Evolutionary conservation across 2,797 vertebrate species (phyloP).

Genomic region (Mormyrops attenuatus): DNA sequence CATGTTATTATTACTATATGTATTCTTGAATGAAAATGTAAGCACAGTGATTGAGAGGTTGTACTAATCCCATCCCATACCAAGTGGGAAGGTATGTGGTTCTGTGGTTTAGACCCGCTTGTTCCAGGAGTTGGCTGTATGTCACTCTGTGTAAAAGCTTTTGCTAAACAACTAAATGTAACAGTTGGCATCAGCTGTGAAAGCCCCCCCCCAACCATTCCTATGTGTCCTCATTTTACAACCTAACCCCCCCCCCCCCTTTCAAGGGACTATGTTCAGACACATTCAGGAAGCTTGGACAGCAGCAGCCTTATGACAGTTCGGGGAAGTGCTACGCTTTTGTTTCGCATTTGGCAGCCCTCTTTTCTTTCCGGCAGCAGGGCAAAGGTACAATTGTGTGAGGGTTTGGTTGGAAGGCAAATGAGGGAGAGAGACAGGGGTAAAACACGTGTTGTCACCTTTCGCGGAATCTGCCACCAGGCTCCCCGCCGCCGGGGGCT

Average conservation of each 20-base stretch:
- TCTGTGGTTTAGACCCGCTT: neutral
- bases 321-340: conserved; percentile 21
- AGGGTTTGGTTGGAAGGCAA: neutral
- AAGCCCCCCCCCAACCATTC: neutral
- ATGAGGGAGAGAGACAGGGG: neutral
- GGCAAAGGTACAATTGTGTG: conserved; percentile 19
- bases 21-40: neutral
- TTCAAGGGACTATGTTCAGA: conserved; percentile 24
- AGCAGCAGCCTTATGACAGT: neutral
- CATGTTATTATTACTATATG: neutral
- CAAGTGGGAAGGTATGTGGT: neutral
- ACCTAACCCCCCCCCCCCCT: neutral
- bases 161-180: neutral
- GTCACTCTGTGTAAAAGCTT: neutral
- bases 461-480: neutral
- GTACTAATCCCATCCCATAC: neutral
- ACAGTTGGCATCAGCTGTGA: neutral
- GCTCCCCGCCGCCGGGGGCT: neutral
- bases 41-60: neutral
- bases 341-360: neutral
- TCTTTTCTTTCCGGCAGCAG: neutral
- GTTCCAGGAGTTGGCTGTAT: neutral
- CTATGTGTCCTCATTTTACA: neutral
- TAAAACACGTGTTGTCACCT: neutral
- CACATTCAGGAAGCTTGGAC: conserved; percentile 20